Conservation (phyloP, 2,888 invertebrate species). For the Sarcophaga caerulescens region DNA sequence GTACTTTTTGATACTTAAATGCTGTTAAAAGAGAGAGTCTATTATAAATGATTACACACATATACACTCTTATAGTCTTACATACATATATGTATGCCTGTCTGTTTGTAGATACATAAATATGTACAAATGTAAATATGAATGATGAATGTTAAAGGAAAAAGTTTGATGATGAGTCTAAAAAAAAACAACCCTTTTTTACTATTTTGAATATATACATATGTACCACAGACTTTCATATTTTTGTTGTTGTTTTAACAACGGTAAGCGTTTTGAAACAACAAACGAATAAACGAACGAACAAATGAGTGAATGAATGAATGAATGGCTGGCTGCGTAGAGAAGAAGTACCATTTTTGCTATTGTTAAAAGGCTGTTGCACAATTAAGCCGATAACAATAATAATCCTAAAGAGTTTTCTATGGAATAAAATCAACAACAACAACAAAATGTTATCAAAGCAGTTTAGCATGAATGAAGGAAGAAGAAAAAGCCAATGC, state of each 20-base stretch:
- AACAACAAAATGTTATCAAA: conserved; percentile 40
- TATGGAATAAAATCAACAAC: conserved; percentile 1
- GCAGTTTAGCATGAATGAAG: conserved; percentile 49
- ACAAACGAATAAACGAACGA: conserved; percentile 48
- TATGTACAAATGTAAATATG: conserved; percentile 6
- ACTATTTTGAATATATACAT: no score
- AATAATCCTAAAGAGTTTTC: conserved; percentile 58
- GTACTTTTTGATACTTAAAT: background rate
- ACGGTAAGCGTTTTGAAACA: background rate
- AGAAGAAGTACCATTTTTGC: conserved; percentile 55
- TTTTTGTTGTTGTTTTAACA: background rate
- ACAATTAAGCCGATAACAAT: conserved; percentile 67
- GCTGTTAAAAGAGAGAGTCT: background rate
- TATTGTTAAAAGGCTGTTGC: conserved; percentile 68
- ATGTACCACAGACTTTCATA: no score
- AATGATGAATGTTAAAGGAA: conserved; percentile 29
- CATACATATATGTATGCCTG: background rate
- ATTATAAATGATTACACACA: no score
- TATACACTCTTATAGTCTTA: background rate
- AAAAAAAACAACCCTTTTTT: conserved; percentile 35
- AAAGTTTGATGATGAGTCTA: conserved; percentile 24
- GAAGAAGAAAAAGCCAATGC: conserved; percentile 36
- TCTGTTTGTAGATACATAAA: background rate
- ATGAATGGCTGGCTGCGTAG: conserved; percentile 60
- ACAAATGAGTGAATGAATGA: conserved; percentile 54